phyloP scores from a whole-genome alignment of 2,888 invertebrate genomes.

The Teleogryllus oceanicus region DNA sequence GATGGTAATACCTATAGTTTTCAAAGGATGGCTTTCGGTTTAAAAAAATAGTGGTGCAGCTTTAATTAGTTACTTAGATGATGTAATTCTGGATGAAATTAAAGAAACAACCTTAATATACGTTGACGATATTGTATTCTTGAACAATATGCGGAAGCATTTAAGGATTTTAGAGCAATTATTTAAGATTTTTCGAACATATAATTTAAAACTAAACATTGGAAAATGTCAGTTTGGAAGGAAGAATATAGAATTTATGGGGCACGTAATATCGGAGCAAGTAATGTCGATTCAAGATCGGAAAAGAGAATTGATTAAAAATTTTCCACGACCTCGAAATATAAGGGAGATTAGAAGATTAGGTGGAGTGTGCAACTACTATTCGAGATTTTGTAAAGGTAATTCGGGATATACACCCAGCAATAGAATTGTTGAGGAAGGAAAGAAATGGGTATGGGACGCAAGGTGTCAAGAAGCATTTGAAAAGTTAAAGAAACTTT shows the following conservation, averaged over 20 bases:
- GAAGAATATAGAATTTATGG: too few species aligned
- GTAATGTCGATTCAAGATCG: too few species aligned
- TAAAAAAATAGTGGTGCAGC: background rate
- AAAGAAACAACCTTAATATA: background rate
- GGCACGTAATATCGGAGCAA: too few species aligned
- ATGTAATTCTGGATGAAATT: background rate
- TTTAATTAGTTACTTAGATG: background rate
- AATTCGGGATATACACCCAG: background rate
- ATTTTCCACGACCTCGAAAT: too few species aligned
- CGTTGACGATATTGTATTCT: background rate
- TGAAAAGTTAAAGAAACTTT: too few species aligned
- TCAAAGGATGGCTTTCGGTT: background rate
- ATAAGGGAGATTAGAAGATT: too few species aligned
- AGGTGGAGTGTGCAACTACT: too few species aligned
- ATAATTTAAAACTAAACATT: background rate
- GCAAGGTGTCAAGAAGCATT: too few species aligned
- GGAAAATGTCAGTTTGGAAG: too few species aligned
- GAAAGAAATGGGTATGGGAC: background rate
- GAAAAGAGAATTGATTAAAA: too few species aligned
- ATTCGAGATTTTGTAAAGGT: background rate
- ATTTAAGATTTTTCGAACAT: background rate
- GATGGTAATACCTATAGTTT: background rate
- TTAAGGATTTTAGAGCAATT: background rate
- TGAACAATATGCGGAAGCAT: background rate
- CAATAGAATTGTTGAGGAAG: background rate